Evolutionary conservation across 2,113 vertebrate species (phyloP).

Genomic region (Myotis brandtii): DNA sequence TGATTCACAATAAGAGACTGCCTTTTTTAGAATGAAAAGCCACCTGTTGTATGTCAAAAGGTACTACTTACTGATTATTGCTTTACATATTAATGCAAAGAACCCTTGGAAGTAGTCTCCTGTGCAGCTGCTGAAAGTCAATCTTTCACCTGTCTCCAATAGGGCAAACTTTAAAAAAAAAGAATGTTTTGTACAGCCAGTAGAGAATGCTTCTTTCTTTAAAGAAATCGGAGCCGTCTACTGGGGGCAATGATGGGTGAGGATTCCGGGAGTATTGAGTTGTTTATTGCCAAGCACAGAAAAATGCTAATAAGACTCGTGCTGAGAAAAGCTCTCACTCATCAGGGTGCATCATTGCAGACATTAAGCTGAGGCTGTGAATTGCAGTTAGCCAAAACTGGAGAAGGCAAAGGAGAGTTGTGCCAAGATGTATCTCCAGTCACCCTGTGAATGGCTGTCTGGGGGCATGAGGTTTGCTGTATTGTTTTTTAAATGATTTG

Average conservation of each 20-base stretch:
- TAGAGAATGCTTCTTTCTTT: constrained; percentile 67
- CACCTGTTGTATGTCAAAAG: constrained; percentile 79
- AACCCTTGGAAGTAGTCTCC: constrained; percentile 57
- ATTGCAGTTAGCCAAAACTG: constrained; percentile 65
- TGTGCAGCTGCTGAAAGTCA: constrained; percentile 63
- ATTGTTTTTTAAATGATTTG: constrained; percentile 47
- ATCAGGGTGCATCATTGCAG: constrained; percentile 74
- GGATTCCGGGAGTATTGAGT: constrained; percentile 56
- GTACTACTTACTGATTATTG: constrained; percentile 76
- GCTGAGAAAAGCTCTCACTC: constrained; percentile 79
- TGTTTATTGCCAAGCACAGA: constrained; percentile 76
- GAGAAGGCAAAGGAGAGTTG: not conserved
- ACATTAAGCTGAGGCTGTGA: constrained; percentile 66
- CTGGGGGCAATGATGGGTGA: constrained; percentile 58
- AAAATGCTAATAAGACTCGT: constrained; percentile 79
- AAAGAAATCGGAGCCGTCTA: constrained; percentile 68
- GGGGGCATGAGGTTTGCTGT: not conserved
- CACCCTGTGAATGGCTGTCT: constrained; percentile 39
- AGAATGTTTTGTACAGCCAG: constrained; percentile 51
- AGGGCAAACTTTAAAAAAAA: constrained; percentile 53
- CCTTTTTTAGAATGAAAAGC: constrained; percentile 73
- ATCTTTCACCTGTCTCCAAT: constrained; percentile 69
- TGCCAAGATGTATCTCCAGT: constrained; percentile 18
- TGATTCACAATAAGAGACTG: constrained; percentile 74
- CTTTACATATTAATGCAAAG: constrained; percentile 81